Evolutionary conservation across 1,140 invertebrate species (phyloP).

Genomic region (Drosophila rhopaloa): DNA sequence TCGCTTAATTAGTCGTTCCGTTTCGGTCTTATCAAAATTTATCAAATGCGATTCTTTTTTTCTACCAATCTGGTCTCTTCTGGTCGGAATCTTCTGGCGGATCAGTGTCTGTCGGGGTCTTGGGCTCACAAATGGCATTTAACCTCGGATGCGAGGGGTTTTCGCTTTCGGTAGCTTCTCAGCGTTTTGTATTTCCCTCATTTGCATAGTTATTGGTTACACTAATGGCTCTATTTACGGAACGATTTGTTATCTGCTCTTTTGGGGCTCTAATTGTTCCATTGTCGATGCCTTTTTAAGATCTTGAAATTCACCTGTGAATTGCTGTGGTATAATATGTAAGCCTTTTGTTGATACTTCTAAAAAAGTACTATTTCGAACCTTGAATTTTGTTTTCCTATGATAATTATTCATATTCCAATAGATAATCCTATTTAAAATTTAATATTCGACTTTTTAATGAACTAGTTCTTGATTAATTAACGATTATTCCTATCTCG

Average conservation of each 20-base stretch:
- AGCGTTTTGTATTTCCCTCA: slow-evolving; percentile 34
- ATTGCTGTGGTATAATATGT: not conserved
- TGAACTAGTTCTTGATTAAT: slow-evolving; percentile 4
- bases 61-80: no score
- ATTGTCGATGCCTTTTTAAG: not conserved
- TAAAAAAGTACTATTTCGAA: not conserved
- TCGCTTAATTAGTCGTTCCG: slow-evolving; percentile 73
- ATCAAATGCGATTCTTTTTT: slow-evolving; percentile 42
- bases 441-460: not conserved
- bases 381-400: slow-evolving; percentile 3
- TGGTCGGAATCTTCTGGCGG: slow-evolving; percentile 25
- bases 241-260: slow-evolving; percentile 8
- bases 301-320: not conserved
- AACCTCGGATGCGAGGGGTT: not conserved
- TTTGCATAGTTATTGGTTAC: slow-evolving; percentile 30
- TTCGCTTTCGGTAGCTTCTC: slow-evolving; percentile 34
- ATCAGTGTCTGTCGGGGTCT: slow-evolving; percentile 34
- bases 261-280: not conserved
- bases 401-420: slow-evolving; percentile 18
- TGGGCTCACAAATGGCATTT: slow-evolving; percentile 10
- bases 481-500: not conserved
- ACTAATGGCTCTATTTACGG: slow-evolving; percentile 36
- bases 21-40: slow-evolving; percentile 70
- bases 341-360: not conserved
- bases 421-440: slow-evolving; percentile 8